Evolutionary conservation across 2,797 vertebrate genomes (phyloP).

Genomic region (Bradypodion ventrale): DNA sequence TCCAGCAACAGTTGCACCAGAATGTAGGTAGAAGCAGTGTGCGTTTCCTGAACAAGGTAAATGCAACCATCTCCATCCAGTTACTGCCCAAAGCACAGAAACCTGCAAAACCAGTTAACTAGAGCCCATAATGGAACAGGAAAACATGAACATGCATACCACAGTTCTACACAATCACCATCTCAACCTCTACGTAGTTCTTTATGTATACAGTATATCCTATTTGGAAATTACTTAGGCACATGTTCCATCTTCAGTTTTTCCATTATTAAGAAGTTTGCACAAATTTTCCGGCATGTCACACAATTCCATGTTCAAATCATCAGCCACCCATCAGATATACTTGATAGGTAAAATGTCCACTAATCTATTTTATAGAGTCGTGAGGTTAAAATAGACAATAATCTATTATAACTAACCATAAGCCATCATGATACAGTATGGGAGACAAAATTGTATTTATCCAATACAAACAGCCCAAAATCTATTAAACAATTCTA

Average conservation of each 20-base stretch:
- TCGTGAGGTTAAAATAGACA: neutral
- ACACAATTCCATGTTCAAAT: neutral
- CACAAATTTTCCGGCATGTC: neutral
- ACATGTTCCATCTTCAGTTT: neutral
- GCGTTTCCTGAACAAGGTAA: neutral
- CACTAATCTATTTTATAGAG: neutral
- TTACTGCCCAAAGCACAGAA: constrained; percentile 18
- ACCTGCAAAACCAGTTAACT: constrained; percentile 3
- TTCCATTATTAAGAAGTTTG: neutral
- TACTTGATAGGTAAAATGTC: neutral
- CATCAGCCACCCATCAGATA: neutral
- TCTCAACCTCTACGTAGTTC: neutral
- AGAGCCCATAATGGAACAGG: constrained; percentile 19
- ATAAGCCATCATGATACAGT: neutral
- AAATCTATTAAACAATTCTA: neutral
- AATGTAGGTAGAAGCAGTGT: constrained; percentile 1
- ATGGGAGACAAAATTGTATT: neutral
- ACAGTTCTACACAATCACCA: neutral
- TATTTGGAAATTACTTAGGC: neutral
- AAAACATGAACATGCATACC: constrained; percentile 32
- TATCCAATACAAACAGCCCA: neutral
- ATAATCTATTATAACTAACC: no score
- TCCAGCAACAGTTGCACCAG: neutral
- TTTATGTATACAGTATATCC: neutral
- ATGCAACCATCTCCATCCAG: neutral